Evolutionary conservation across 92 coral and sea anemone species (phyloP), one percentile per base, ranked within the genome.

Genomic region (Virgularia gustaviana): DNA sequence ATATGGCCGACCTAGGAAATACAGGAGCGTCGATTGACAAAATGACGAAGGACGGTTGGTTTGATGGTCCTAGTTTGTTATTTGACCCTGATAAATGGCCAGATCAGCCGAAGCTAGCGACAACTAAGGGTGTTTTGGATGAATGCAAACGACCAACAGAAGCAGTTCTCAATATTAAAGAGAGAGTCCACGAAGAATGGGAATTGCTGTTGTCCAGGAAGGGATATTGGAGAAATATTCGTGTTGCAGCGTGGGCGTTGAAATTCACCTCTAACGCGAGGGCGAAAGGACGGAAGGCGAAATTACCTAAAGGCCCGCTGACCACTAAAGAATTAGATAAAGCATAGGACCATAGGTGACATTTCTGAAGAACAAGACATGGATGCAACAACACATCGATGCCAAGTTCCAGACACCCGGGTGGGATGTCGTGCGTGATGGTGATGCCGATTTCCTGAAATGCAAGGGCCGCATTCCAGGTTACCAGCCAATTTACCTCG

Each of bases 11-110:
- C 44, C 62, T 82, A 53, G 82, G 78, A 44, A 82, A 65, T 36
- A 67, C 77, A 49, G 78, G 86, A 2, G 86, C 78, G 0, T 57
- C 57, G 13, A 39, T 59, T 22, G 65, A 30, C 12, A 67, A 62
- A 64, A 76, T 82, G 86, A 72, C 75, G 53, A 57, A 29, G 32
- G 86, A 66, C 13, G 68, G 75, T 29, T 86, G 88, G 91, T 66
- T 76, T 10, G 71, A 71, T 15, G 86, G 84, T 1, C 90, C 85
- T 8, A 75, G 78, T 49, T 86, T 86, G 87, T 42, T 86, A 18
- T 38, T 78, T 11, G 68, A 71, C 20, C 70, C 73, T 32, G 78
- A 52, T 6, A 20, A 72, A 63, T 82, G 85, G 85, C 87, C 90
- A 59, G 57, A 55, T 27, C 90, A 86, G 39, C 90, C 87, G n/a